phyloP scores from a whole-genome alignment of 2,888 invertebrate species.

The Belgica antarctica region DNA sequence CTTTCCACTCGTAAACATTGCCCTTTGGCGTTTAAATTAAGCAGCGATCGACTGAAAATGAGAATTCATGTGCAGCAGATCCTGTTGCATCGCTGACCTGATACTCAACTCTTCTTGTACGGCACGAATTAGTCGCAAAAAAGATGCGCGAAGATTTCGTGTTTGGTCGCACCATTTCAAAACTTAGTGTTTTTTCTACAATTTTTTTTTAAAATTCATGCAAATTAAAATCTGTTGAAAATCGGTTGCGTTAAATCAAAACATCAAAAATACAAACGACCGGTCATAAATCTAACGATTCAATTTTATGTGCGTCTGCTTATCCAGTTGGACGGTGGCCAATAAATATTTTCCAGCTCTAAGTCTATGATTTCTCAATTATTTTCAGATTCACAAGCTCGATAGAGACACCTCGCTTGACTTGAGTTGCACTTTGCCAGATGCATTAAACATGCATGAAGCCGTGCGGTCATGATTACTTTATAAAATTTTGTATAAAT shows the following conservation, averaged over 20 bases:
- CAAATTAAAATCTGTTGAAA: background rate
- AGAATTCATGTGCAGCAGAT: no score
- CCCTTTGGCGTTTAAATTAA: no score
- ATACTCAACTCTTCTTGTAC: no score
- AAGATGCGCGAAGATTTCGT: background rate
- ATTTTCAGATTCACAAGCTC: background rate
- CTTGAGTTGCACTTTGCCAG: background rate
- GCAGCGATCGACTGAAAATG: no score
- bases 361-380: slow-evolving; percentile 3
- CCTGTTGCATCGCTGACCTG: no score
- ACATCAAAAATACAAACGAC: background rate
- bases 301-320: background rate
- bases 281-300: background rate
- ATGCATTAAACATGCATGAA: background rate
- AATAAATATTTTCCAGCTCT: slow-evolving; percentile 3
- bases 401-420: background rate
- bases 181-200: no score
- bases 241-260: background rate
- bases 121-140: no score
- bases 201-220: background rate
- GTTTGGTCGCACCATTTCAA: background rate
- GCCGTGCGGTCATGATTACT: background rate
- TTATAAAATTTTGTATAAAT: slow-evolving; percentile 9
- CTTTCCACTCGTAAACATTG: no score
- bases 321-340: background rate